Evolutionary conservation across 2,888 invertebrate species (phyloP).

Genomic region (Stenodema calcarata): DNA sequence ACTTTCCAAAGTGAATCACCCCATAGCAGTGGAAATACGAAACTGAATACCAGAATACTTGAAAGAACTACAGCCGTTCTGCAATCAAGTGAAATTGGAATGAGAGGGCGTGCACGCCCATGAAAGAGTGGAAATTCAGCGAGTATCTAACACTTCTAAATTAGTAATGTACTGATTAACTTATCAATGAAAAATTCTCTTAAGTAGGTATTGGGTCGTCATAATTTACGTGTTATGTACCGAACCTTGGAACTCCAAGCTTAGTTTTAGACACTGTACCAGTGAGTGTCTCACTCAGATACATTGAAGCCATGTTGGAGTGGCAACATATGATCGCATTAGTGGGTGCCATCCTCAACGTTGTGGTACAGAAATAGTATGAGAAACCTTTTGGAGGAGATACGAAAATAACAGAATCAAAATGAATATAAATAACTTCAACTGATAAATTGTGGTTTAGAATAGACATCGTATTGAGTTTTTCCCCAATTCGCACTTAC

Average conservation of each 20-base stretch:
- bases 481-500: not conserved
- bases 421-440: too few relatives aligned
- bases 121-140: too few relatives aligned
- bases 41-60: not conserved
- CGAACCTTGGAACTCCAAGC: not conserved
- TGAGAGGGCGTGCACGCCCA: too few relatives aligned
- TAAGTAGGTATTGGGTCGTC: too few relatives aligned
- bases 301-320: conserved; percentile 15
- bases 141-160: too few relatives aligned
- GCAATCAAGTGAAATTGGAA: not conserved
- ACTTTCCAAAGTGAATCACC: not conserved
- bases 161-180: too few relatives aligned
- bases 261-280: not conserved
- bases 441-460: too few relatives aligned
- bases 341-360: not conserved
- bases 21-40: not conserved
- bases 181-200: too few relatives aligned
- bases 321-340: not conserved
- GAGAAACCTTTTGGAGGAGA: not conserved
- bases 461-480: too few relatives aligned
- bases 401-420: not conserved
- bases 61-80: not conserved
- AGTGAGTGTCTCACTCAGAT: not conserved
- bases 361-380: not conserved
- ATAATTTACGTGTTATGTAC: not conserved